These are phyloP conservation scores for Hirtodrosophila trivittata DNA, from an alignment of 2,888 invertebrate species.

Conservation along the genomic window DNA sequence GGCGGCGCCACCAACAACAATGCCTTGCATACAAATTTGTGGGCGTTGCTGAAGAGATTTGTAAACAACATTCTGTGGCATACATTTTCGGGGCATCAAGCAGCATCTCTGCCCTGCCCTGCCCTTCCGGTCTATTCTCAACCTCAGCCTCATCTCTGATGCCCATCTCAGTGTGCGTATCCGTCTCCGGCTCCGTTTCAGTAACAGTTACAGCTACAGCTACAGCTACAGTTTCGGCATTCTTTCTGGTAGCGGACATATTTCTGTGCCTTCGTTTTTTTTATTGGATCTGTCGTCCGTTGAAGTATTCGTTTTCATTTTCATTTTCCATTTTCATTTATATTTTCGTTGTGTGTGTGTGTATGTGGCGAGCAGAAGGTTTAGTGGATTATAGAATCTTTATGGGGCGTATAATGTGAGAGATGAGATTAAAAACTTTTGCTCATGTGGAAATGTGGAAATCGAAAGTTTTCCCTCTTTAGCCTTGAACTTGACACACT, in stretches of 20 bases:
- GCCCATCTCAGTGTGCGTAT: conserved; percentile 3
- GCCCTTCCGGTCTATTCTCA: neutral
- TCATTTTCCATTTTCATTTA: conserved; percentile 31
- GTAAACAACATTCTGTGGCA: conserved; percentile 78
- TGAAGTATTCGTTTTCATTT: conserved; percentile 52
- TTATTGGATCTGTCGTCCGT: conserved; percentile 42
- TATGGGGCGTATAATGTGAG: conserved; percentile 71
- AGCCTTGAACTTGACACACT: conserved; percentile 50
- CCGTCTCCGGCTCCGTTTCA: conserved; percentile 33
- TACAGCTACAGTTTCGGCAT: conserved; percentile 36
- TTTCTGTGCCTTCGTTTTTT: conserved; percentile 40
- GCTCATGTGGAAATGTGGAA: conserved; percentile 1
- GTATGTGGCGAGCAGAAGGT: conserved; percentile 55
- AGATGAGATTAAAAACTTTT: conserved; percentile 70
- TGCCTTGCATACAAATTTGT: conserved; percentile 73
- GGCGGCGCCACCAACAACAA: conserved; percentile 57
- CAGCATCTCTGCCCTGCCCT: conserved; percentile 13
- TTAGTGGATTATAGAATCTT: conserved; percentile 70
- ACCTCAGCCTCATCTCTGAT: neutral
- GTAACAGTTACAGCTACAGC: neutral
- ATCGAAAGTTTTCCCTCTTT: neutral
- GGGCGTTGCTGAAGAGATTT: conserved; percentile 75
- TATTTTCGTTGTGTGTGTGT: conserved; percentile 28
- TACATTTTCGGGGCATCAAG: conserved; percentile 61
- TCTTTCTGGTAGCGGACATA: conserved; percentile 33